Conservation (phyloP, 2,888 invertebrate species). For the Apotomis turbidana region DNA sequence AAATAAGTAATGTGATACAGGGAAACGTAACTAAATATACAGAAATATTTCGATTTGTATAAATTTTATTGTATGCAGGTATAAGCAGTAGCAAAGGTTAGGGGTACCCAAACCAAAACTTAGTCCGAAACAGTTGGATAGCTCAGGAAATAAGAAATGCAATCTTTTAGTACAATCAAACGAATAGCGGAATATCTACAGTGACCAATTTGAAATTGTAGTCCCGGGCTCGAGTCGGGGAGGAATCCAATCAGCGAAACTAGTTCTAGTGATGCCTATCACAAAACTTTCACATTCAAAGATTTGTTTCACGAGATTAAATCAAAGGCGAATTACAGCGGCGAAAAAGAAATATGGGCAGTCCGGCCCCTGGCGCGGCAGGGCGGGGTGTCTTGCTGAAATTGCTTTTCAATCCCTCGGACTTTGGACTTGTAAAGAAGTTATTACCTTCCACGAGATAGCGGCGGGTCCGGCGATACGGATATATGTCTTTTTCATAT, state of each 20-base stretch:
- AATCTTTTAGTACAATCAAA: slow-evolving; percentile 78
- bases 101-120: slow-evolving; percentile 16
- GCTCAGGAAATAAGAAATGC: slow-evolving; percentile 74
- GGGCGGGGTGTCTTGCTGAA: slow-evolving; percentile 83
- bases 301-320: slow-evolving; percentile 84
- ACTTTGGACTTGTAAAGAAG: slow-evolving; percentile 86
- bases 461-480: slow-evolving; percentile 83
- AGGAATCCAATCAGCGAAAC: slow-evolving; percentile 81
- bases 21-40: background rate
- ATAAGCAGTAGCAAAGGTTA: background rate
- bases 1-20: too few species aligned
- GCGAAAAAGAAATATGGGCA: slow-evolving; percentile 83
- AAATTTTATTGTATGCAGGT: too few species aligned
- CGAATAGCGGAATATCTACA: slow-evolving; percentile 74
- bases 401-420: slow-evolving; percentile 86
- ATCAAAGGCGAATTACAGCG: slow-evolving; percentile 84
- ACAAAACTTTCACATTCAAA: slow-evolving; percentile 83
- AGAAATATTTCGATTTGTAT: background rate
- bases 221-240: slow-evolving; percentile 62
- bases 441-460: slow-evolving; percentile 85
- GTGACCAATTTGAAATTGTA: slow-evolving; percentile 74
- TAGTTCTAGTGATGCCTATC: slow-evolving; percentile 82
- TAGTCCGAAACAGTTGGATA: slow-evolving; percentile 42
- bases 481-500: slow-evolving; percentile 84
- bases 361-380: slow-evolving; percentile 75